Conservation (phyloP, 2,113 vertebrate species). For the Phylloscopus whistleri region DNA sequence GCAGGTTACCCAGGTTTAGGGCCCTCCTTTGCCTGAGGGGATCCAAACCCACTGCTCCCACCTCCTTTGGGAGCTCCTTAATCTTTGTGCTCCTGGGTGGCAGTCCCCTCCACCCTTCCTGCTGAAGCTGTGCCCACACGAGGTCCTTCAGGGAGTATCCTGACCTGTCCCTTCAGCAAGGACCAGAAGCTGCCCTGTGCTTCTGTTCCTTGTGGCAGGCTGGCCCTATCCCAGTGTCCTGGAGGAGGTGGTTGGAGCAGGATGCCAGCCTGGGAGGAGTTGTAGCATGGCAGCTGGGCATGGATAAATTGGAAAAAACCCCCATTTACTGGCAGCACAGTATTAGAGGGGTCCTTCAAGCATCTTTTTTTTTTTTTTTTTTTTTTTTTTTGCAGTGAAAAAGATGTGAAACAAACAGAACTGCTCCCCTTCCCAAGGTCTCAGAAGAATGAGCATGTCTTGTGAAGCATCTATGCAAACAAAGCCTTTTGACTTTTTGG, state of each 20-base stretch:
- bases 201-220: not conserved
- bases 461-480: not conserved
- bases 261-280: not conserved
- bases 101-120: not conserved
- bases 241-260: not conserved
- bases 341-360: not conserved
- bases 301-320: too few relatives aligned
- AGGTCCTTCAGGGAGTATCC: not conserved
- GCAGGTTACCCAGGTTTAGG: slow-evolving; percentile 60
- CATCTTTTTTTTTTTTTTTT: not conserved
- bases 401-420: not conserved
- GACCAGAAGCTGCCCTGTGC: not conserved
- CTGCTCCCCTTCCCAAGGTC: rapidly evolving
- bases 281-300: not conserved
- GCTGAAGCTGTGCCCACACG: not conserved
- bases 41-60: slow-evolving; percentile 46
- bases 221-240: not conserved
- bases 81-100: not conserved
- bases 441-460: not conserved
- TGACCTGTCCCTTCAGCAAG: not conserved
- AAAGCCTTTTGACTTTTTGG: not conserved
- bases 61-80: not conserved
- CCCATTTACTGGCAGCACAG: not conserved
- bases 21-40: slow-evolving; percentile 44
- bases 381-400: not conserved